Percentiles rank a stretch among this genome's conserved stretches.
These are phyloP conservation scores for Hyperoplus lanceolatus DNA, from an alignment of 2,797 vertebrate genomes.

Conservation along the genomic window DNA sequence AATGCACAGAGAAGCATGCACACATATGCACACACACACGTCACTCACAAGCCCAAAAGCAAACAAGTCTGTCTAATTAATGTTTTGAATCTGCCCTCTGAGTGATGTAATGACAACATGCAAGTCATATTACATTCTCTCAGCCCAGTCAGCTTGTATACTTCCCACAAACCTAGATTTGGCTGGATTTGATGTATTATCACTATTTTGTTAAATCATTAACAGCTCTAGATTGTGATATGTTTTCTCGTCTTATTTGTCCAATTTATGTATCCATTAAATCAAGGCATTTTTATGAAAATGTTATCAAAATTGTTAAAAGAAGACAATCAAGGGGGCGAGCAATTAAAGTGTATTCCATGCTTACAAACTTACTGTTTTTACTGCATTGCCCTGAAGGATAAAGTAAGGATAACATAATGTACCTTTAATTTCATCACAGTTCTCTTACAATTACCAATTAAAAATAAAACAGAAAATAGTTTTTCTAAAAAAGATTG, in stretches of 20 bases:
- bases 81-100: slow-evolving; percentile 72
- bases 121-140: slow-evolving; percentile 44
- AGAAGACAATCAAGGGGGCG: too few species aligned
- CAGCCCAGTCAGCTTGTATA: slow-evolving; percentile 36
- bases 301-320: too few species aligned
- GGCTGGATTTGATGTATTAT: not conserved
- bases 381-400: not conserved
- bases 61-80: slow-evolving; percentile 81
- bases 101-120: slow-evolving; percentile 77
- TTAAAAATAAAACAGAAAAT: too few species aligned
- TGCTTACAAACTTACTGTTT: not conserved
- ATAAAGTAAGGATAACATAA: not conserved
- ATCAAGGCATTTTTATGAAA: not conserved
- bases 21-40: slow-evolving; percentile 66
- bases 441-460: too few species aligned
- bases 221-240: not conserved
- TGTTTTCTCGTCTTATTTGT: not conserved
- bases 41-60: slow-evolving; percentile 77
- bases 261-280: not conserved
- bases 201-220: not conserved
- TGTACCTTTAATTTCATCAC: not conserved
- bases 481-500: too few species aligned
- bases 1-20: slow-evolving; percentile 32
- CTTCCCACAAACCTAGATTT: slow-evolving; percentile 62
- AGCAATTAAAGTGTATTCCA: not conserved